These are phyloP conservation scores for Phyllotreta striolata DNA, from an alignment of 2,888 invertebrate species.

Conservation along the genomic window DNA sequence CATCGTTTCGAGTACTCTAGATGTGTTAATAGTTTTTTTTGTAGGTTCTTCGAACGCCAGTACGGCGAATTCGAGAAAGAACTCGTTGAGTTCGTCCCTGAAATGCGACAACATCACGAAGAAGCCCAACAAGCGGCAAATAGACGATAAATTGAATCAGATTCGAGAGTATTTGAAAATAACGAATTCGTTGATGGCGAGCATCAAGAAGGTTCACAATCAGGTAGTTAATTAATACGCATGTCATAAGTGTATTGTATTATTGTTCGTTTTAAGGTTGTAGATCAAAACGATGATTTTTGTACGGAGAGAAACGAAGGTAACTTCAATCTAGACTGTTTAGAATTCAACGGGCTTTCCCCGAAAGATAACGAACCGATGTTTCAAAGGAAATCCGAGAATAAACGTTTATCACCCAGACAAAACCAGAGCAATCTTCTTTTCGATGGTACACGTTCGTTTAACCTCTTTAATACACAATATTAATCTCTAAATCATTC, in stretches of 20 bases:
- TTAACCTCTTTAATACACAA: background rate
- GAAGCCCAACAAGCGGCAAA: slow-evolving; percentile 73
- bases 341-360: slow-evolving; percentile 51
- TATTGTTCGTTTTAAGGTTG: background rate
- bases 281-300: slow-evolving; percentile 17
- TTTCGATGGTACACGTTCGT: slow-evolving; percentile 25
- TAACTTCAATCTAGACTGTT: slow-evolving; percentile 52
- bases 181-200: slow-evolving; percentile 74
- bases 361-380: slow-evolving; percentile 54
- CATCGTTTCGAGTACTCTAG: no score
- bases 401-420: slow-evolving; percentile 56
- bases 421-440: slow-evolving; percentile 55
- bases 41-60: slow-evolving; percentile 50
- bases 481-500: background rate
- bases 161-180: slow-evolving; percentile 77
- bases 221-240: slow-evolving; percentile 71
- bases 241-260: no score
- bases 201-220: slow-evolving; percentile 71
- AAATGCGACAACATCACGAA: slow-evolving; percentile 61
- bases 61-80: slow-evolving; percentile 56
- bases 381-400: slow-evolving; percentile 58
- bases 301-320: slow-evolving; percentile 50
- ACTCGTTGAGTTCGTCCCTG: slow-evolving; percentile 55
- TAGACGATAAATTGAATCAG: slow-evolving; percentile 74
- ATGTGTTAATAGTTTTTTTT: background rate